Conservation (phyloP, 2,888 invertebrate species). For the Sphaerophoria rueppellii region DNA sequence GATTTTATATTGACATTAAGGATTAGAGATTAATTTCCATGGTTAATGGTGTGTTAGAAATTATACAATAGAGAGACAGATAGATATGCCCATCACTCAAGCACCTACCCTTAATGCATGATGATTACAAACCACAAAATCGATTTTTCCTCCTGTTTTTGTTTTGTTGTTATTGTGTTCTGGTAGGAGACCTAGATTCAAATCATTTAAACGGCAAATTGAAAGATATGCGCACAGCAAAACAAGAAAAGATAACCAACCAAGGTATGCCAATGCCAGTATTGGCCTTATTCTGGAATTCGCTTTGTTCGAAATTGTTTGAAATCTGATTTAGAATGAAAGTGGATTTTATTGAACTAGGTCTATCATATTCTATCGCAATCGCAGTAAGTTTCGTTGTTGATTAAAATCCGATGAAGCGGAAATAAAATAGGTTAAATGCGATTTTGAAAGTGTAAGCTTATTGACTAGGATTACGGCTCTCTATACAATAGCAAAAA, state of each 20-base stretch:
- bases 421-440: neutral
- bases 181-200: conserved; percentile 52
- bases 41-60: conserved; percentile 4
- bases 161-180: conserved; percentile 26
- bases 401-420: conserved; percentile 3
- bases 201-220: conserved; percentile 49
- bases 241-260: conserved; percentile 30
- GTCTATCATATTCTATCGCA: neutral
- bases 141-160: conserved; percentile 27
- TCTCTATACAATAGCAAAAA: too few species aligned
- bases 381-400: neutral
- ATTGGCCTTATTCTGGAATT: conserved; percentile 35
- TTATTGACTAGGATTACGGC: too few species aligned
- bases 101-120: conserved; percentile 15
- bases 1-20: conserved; percentile 6
- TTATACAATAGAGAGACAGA: neutral
- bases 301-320: conserved; percentile 22
- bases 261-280: conserved; percentile 17
- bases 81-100: neutral
- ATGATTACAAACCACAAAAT: conserved; percentile 36
- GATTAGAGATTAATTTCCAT: conserved; percentile 21
- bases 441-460: conserved; percentile 10
- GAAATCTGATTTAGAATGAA: conserved; percentile 28
- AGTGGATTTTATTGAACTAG: conserved; percentile 35
- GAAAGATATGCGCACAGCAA: conserved; percentile 41